phyloP scores from a whole-genome alignment of 30 jellyfish, hydroid and myxozoan genomes.

The Mastigias papua region DNA sequence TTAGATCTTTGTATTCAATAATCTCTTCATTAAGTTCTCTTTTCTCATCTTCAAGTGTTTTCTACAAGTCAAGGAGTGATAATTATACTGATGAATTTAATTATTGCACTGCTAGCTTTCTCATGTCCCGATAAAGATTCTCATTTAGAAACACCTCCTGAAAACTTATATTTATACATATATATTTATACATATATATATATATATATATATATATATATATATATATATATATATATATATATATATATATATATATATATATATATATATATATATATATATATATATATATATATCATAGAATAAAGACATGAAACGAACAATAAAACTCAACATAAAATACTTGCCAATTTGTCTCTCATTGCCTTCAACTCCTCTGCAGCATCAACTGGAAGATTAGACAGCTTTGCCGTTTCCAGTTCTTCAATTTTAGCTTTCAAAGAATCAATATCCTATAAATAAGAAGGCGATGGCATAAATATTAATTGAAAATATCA shows the following conservation, averaged over 20 bases:
- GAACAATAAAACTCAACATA: not conserved
- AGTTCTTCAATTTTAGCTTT: constrained; percentile 71
- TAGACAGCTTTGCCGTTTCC: constrained; percentile 77
- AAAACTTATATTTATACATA: too few relatives aligned
- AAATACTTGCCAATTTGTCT: constrained; percentile 76
- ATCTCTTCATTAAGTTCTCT: constrained; percentile 49
- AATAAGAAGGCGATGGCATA: not conserved
- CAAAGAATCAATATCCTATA: constrained; percentile 53
- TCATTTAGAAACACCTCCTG: too few relatives aligned
- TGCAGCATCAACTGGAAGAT: constrained; percentile 95
- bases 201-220: too few relatives aligned
- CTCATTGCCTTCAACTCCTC: constrained; percentile 79
- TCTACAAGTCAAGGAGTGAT: constrained; percentile 17
- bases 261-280: too few relatives aligned
- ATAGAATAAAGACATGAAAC: not conserved
- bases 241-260: too few relatives aligned
- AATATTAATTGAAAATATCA: not conserved
- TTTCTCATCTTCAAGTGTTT: constrained; percentile 45
- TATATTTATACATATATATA: too few relatives aligned
- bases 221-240: too few relatives aligned
- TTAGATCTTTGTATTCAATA: constrained; percentile 53
- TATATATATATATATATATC: too few relatives aligned
- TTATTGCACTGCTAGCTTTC: too few relatives aligned
- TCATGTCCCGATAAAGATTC: too few relatives aligned
- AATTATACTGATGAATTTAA: too few relatives aligned